phyloP scores from a whole-genome alignment of 2,797 vertebrate genomes.

The Macrochelys suwanniensis region DNA sequence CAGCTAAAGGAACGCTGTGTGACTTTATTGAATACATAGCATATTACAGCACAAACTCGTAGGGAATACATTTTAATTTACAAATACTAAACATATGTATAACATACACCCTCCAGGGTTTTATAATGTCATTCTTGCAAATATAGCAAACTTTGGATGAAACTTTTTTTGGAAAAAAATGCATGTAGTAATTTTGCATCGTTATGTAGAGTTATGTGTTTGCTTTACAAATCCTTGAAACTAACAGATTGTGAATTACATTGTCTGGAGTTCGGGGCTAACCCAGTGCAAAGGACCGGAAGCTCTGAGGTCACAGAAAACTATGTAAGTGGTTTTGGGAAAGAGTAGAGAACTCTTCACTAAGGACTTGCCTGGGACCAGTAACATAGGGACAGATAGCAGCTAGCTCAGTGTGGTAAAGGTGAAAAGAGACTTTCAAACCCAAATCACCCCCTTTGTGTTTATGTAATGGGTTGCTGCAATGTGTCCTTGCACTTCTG shows the following conservation, averaged over 20 bases:
- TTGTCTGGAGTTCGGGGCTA: background rate
- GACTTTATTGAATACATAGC: background rate
- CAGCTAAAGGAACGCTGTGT: background rate
- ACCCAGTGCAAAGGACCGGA: background rate
- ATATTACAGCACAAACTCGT: background rate
- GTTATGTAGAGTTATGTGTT: background rate
- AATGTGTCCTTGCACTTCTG: background rate
- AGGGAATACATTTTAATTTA: background rate
- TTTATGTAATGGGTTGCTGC: background rate
- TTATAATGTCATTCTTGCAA: background rate
- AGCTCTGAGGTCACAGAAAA: background rate
- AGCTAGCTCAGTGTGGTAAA: background rate
- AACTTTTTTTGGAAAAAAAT: background rate
- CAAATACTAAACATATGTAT: background rate
- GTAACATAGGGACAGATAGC: background rate
- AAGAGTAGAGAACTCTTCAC: background rate
- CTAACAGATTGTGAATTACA: background rate
- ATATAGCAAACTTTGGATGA: background rate
- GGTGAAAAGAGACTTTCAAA: background rate
- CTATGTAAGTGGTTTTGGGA: accelerated
- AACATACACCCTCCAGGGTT: background rate
- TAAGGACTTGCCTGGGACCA: background rate
- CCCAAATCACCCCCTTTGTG: background rate
- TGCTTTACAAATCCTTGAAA: background rate
- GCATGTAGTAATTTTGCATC: background rate